Evolutionary conservation across 2,113 vertebrate genomes (phyloP).

Genomic region (Poecile atricapillus): DNA sequence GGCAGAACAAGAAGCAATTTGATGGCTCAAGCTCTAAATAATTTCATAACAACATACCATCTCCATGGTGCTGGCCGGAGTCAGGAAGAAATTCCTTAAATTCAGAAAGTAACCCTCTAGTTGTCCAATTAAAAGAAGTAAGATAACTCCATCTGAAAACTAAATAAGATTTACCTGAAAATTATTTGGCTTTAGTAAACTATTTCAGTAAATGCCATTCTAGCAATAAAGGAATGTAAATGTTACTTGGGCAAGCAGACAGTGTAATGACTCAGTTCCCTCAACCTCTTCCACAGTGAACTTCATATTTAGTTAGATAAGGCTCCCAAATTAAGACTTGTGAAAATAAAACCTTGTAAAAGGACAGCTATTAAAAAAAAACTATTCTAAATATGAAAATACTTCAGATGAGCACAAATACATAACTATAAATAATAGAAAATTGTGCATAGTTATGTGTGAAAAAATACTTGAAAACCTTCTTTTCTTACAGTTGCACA

Average conservation of each 20-base stretch:
- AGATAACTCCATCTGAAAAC: constrained; percentile 92
- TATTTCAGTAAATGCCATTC: not conserved
- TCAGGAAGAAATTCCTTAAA: constrained; percentile 83
- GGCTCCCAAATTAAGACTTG: not conserved
- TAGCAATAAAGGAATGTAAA: not conserved
- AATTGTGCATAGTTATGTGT: not conserved
- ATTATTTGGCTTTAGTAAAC: not conserved
- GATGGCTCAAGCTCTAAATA: not conserved
- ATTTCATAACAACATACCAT: constrained; percentile 75
- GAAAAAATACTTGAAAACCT: not conserved
- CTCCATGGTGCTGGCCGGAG: constrained; percentile 74
- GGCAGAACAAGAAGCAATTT: not conserved
- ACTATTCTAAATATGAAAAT: not conserved
- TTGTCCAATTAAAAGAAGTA: constrained; percentile 91
- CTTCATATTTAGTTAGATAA: not conserved
- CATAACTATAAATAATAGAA: not conserved
- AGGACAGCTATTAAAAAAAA: not conserved
- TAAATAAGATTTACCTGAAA: constrained; percentile 30
- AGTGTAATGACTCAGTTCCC: not conserved
- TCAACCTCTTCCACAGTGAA: not conserved
- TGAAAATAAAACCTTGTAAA: not conserved
- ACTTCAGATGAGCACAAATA: not conserved
- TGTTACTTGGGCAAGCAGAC: not conserved
- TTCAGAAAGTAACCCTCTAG: constrained; percentile 90
- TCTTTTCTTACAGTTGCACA: not conserved